Conservation (phyloP, 2,888 invertebrate species). For the Spodoptera picta region DNA sequence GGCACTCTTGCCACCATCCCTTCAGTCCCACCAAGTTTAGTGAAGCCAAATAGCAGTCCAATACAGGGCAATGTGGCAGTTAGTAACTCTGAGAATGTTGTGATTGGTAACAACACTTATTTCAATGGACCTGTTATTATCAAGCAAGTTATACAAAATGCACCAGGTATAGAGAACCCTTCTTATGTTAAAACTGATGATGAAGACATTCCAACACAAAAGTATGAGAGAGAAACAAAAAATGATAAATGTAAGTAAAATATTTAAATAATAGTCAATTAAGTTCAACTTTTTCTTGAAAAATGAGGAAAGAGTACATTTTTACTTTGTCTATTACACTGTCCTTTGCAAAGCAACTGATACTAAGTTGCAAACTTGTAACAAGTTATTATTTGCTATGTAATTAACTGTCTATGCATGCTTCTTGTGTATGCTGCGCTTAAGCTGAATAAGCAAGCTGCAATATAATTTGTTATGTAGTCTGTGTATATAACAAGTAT, state of each 20-base stretch:
- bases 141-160: constrained; percentile 90
- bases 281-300: no score
- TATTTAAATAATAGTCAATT: no score
- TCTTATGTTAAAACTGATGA: constrained; percentile 72
- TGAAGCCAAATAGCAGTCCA: constrained; percentile 63
- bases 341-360: no score
- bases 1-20: constrained; percentile 64
- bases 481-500: no score
- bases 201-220: constrained; percentile 52
- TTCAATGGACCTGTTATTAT: constrained; percentile 94
- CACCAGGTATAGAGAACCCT: constrained; percentile 74
- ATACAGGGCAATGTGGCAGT: constrained; percentile 90
- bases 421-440: no score
- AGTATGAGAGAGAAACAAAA: constrained; percentile 29
- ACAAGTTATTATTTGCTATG: no score
- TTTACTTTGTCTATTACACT: no score
- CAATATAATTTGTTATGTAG: no score
- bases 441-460: no score
- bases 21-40: constrained; percentile 63
- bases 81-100: constrained; percentile 91
- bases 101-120: constrained; percentile 93
- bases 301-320: no score
- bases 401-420: no score
- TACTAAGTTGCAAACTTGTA: no score
- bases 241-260: constrained; percentile 50